A percentile compares a stretch with the other conserved stretches of the same genome.
Conservation (phyloP, 2,113 vertebrate genomes). For the Recurvirostra avosetta region DNA sequence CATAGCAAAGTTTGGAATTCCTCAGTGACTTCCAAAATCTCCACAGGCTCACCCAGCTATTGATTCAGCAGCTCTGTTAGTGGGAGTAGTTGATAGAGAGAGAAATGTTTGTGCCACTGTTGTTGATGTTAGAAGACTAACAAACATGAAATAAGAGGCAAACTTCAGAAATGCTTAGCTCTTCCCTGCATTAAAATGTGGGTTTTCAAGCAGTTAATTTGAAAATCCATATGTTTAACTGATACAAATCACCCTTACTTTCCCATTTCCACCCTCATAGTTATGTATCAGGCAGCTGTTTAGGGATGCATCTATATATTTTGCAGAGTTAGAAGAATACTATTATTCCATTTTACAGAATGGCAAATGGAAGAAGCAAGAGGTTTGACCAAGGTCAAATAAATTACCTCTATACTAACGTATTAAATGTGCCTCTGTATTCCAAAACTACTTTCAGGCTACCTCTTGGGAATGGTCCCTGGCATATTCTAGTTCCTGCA, state of each 20-base stretch:
- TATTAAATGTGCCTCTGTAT: background rate
- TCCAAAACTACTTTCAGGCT: background rate
- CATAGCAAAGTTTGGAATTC: background rate
- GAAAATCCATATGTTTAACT: constrained; percentile 10
- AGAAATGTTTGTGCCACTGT: background rate
- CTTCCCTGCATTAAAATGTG: background rate
- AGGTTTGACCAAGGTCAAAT: background rate
- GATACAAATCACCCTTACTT: background rate
- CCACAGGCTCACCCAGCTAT: background rate
- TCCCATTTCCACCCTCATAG: background rate
- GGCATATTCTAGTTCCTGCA: background rate
- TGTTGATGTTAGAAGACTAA: background rate
- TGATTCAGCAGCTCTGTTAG: background rate
- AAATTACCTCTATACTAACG: background rate
- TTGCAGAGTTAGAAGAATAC: background rate
- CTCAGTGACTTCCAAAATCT: background rate
- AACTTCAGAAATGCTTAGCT: background rate
- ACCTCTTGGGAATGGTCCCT: background rate
- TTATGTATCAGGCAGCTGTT: background rate
- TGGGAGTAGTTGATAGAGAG: background rate
- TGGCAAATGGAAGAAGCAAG: background rate
- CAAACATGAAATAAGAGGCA: background rate
- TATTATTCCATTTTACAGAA: background rate
- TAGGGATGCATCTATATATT: background rate
- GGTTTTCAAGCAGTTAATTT: background rate